Conservation (phyloP, 2,888 invertebrate genomes). For the Neoitamus cyanurus region DNA sequence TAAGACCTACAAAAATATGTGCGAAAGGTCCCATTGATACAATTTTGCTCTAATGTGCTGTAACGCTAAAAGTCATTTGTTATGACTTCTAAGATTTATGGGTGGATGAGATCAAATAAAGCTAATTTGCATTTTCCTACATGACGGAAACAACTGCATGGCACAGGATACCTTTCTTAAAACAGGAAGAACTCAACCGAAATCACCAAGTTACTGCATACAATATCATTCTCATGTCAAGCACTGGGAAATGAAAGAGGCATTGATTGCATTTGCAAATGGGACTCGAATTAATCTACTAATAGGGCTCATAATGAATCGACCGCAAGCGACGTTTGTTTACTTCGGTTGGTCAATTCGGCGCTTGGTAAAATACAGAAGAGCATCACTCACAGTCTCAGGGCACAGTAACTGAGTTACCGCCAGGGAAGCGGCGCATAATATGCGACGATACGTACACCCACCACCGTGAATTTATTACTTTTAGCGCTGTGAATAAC, state of each 20-base stretch:
- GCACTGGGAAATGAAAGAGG: constrained; percentile 16
- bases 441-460: not conserved
- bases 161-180: not conserved
- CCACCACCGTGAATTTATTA: constrained; percentile 42
- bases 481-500: constrained; percentile 33
- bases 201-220: not conserved
- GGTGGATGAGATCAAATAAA: not conserved
- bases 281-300: constrained; percentile 38
- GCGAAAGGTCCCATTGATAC: no score
- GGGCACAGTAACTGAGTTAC: not conserved
- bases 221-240: not conserved
- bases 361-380: constrained; percentile 11
- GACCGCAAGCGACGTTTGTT: constrained; percentile 44
- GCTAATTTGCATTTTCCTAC: not conserved
- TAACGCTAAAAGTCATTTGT: not conserved
- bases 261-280: constrained; percentile 41
- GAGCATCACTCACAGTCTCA: constrained; percentile 14
- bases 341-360: constrained; percentile 19
- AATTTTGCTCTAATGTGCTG: no score
- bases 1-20: no score
- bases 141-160: not conserved
- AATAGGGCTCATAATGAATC: constrained; percentile 48
- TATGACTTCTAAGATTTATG: not conserved
- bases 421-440: not conserved
- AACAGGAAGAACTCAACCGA: not conserved